Evolutionary conservation across 2,888 invertebrate species (phyloP).

Genomic region (Eupithecia exiguata): DNA sequence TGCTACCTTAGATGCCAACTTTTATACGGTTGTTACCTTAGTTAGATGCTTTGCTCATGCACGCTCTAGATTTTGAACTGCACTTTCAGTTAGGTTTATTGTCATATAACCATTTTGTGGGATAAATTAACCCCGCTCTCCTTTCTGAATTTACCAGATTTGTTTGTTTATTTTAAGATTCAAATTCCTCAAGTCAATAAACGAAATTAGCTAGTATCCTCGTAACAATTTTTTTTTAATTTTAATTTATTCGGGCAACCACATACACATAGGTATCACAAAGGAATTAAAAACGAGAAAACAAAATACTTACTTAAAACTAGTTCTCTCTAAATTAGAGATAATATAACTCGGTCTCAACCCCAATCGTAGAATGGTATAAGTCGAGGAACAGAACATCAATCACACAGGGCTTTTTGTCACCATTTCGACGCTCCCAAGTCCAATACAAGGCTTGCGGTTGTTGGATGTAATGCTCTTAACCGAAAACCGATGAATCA

Average conservation of each 20-base stretch:
- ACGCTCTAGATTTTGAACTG: background rate
- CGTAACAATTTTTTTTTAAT: background rate
- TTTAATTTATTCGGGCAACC: background rate
- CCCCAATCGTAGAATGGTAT: background rate
- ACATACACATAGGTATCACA: background rate
- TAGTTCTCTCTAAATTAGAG: background rate
- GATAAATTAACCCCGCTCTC: background rate
- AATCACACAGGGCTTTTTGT: conserved; percentile 67
- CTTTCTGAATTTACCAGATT: background rate
- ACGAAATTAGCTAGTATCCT: background rate
- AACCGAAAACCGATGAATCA: conserved; percentile 32
- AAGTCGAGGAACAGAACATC: conserved; percentile 51
- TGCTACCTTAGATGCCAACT: too few relatives aligned
- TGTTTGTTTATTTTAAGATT: background rate
- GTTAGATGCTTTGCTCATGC: background rate
- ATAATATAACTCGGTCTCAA: background rate
- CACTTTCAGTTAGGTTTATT: background rate
- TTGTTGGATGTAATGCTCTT: conserved; percentile 26
- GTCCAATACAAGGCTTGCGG: conserved; percentile 34
- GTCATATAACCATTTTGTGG: background rate
- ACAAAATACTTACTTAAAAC: background rate
- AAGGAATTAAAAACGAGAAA: background rate
- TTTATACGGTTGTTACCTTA: too few relatives aligned
- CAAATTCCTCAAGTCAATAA: background rate
- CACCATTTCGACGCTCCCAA: conserved; percentile 65